These are phyloP conservation scores for Typhlomys cinereus DNA, from an alignment of 2,113 vertebrate genomes.

Conservation along the genomic window DNA sequence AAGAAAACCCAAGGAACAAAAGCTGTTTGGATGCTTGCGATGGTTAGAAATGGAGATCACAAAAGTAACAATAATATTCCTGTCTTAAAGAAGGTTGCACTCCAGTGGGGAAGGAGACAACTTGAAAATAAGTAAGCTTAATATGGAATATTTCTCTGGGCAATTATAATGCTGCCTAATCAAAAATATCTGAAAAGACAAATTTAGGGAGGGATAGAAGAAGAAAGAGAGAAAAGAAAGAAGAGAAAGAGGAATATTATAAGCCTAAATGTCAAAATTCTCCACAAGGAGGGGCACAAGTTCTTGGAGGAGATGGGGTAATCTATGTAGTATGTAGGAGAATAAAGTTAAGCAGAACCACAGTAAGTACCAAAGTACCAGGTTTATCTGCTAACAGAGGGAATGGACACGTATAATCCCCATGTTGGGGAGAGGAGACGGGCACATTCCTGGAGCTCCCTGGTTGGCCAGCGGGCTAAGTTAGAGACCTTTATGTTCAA, in stretches of 20 bases:
- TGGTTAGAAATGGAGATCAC: background rate
- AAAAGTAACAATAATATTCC: background rate
- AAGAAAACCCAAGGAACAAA: background rate
- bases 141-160: background rate
- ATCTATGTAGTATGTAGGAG: background rate
- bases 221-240: too few species aligned
- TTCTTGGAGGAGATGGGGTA: background rate
- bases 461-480: too few species aligned
- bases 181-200: background rate
- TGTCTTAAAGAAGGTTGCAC: background rate
- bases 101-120: background rate
- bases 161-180: background rate
- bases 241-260: background rate
- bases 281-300: background rate
- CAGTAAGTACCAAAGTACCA: background rate
- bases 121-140: background rate
- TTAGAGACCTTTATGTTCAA: too few species aligned
- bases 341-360: background rate
- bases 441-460: too few species aligned
- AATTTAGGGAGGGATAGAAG: background rate
- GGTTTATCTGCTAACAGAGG: background rate
- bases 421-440: too few species aligned
- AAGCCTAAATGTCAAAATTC: background rate
- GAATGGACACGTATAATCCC: too few species aligned
- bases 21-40: background rate